Conservation (phyloP, 2,888 invertebrate species). For the Diadromus collaris region DNA sequence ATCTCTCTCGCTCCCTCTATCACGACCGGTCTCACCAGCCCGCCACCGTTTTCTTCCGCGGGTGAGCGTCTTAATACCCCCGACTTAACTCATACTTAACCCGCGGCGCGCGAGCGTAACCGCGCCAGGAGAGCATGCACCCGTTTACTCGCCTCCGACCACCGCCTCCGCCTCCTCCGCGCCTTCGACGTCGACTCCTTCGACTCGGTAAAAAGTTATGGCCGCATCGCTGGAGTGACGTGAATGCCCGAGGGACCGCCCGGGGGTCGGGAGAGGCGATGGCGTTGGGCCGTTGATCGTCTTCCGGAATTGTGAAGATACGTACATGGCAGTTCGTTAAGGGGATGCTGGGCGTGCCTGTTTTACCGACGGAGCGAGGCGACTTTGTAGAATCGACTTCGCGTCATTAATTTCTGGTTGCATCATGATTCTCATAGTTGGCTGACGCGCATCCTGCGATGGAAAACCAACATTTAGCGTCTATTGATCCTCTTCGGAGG, state of each 20-base stretch:
- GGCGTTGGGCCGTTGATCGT: not conserved
- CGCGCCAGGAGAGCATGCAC: conserved; percentile 55
- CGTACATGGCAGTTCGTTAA: too few relatives aligned
- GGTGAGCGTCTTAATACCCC: conserved; percentile 73
- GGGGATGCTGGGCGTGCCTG: too few relatives aligned
- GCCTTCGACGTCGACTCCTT: conserved; percentile 22
- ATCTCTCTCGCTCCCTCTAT: conserved; percentile 47
- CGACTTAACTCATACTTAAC: conserved; percentile 78
- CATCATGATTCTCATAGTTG: too few relatives aligned
- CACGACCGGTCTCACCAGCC: conserved; percentile 49
- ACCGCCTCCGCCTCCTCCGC: conserved; percentile 1
- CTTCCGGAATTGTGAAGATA: not conserved
- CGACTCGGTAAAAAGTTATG: conserved; percentile 46
- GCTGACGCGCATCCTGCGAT: not conserved
- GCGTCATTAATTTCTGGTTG: too few relatives aligned
- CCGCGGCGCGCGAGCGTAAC: conserved; percentile 64
- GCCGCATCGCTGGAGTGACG: conserved; percentile 31
- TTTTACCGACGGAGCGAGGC: too few relatives aligned
- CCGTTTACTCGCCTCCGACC: conserved; percentile 25
- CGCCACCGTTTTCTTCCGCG: conserved; percentile 61
- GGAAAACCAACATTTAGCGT: not conserved
- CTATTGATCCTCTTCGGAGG: too few relatives aligned
- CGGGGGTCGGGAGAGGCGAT: not conserved
- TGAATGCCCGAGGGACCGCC: conserved; percentile 13
- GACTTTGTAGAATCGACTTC: too few relatives aligned